phyloP scores from a whole-genome alignment of 2,113 vertebrate genomes.

The Neomonachus schauinslandi region DNA sequence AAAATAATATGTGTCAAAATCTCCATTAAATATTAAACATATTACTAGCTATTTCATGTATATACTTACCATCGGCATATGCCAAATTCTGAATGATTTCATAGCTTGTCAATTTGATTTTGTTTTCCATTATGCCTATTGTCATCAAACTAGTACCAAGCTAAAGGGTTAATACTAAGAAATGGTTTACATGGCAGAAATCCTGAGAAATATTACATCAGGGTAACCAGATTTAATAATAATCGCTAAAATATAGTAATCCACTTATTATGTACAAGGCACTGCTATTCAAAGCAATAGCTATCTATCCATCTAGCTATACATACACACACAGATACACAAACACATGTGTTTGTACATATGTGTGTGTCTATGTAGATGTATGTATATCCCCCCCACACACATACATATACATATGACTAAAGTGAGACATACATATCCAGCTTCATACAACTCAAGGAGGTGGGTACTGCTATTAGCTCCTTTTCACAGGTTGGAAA shows the following conservation, averaged over 20 bases:
- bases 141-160: neutral
- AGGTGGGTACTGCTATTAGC: neutral
- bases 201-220: neutral
- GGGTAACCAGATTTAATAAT: neutral
- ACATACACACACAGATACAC: neutral
- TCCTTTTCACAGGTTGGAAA: neutral
- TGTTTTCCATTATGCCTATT: neutral
- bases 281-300: neutral
- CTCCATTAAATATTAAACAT: conserved; percentile 68
- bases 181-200: neutral
- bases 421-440: neutral
- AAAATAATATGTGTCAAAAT: conserved; percentile 41
- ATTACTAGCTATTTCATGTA: conserved; percentile 61
- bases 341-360: neutral
- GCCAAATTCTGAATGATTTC: neutral
- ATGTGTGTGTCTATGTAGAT: neutral
- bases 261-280: neutral
- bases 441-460: neutral
- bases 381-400: neutral
- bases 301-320: neutral
- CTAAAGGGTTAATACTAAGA: neutral
- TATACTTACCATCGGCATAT: neutral
- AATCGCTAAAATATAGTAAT: neutral
- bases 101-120: neutral
- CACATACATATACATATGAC: neutral